These are phyloP conservation scores for Aporrectodea caliginosa DNA, from an alignment of 1,140 invertebrate species.

Conservation along the genomic window DNA sequence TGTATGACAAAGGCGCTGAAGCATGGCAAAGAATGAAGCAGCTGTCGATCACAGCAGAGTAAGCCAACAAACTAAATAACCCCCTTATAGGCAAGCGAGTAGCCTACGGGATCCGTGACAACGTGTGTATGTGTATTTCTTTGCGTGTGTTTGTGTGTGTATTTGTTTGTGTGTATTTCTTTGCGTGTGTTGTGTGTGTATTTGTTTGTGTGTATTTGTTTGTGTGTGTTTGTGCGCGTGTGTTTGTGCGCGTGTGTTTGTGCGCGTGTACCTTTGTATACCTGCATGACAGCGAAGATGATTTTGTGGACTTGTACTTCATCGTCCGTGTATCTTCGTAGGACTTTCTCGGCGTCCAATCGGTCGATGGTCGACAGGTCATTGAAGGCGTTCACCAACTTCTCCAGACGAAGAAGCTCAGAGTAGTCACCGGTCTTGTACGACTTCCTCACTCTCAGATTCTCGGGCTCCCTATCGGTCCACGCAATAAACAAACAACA, in stretches of 20 bases:
- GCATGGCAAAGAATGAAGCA: too few species aligned
- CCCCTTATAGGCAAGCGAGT: too few species aligned
- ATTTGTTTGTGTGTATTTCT: not conserved
- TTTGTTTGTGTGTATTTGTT: too few species aligned
- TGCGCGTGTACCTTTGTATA: slow-evolving; percentile 29
- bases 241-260: not conserved
- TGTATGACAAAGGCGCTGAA: too few species aligned
- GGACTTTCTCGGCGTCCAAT: slow-evolving; percentile 52
- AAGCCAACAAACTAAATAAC: too few species aligned
- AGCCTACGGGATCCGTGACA: too few species aligned
- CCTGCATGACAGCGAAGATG: slow-evolving; percentile 48
- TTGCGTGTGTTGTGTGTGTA: too few species aligned
- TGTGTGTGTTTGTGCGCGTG: not conserved
- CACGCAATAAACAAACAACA: too few species aligned
- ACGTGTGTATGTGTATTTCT: not conserved
- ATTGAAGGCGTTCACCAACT: slow-evolving; percentile 48
- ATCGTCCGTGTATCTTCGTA: slow-evolving; percentile 49
- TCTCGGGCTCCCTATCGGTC: too few species aligned
- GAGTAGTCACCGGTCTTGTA: slow-evolving; percentile 51
- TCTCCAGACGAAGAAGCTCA: slow-evolving; percentile 50
- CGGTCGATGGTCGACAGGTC: slow-evolving; percentile 52
- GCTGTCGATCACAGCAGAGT: too few species aligned
- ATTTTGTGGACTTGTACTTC: slow-evolving; percentile 54
- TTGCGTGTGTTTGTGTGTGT: too few species aligned
- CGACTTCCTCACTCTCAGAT: too few species aligned